Conservation (phyloP, 2,113 vertebrate genomes). For the Oryzias curvinotus region DNA sequence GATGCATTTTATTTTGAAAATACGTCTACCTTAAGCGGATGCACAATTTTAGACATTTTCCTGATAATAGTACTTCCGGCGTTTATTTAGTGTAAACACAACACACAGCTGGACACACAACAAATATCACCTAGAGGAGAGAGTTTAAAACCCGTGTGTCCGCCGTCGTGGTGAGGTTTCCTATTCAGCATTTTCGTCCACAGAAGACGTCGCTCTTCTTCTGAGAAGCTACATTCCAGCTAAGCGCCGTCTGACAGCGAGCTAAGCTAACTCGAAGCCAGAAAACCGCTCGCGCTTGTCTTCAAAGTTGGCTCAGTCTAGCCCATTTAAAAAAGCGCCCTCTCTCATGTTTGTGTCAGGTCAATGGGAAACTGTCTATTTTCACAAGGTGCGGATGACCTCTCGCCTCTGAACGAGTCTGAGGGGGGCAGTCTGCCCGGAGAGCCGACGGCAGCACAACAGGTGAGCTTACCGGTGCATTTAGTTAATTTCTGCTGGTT, state of each 20-base stretch:
- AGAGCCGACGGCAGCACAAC: conserved; percentile 78
- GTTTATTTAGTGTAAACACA: conserved; percentile 44
- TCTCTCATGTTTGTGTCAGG: conserved; percentile 54
- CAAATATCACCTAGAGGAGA: not conserved
- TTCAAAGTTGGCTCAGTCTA: not conserved
- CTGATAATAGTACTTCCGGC: conserved; percentile 22
- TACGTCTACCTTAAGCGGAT: not conserved
- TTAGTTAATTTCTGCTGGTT: too few species aligned
- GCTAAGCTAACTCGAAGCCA: conserved; percentile 23
- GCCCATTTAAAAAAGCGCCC: not conserved
- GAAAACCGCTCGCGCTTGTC: not conserved
- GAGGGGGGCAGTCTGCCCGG: conserved; percentile 82
- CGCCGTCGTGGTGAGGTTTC: not conserved
- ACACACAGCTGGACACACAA: not conserved
- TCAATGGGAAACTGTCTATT: conserved; percentile 85
- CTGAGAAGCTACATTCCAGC: not conserved
- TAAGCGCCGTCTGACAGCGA: not conserved
- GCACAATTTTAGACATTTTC: not conserved
- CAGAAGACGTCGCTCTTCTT: not conserved
- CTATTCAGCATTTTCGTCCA: not conserved
- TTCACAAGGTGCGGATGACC: conserved; percentile 81
- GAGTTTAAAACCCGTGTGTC: not conserved
- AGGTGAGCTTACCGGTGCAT: too few species aligned
- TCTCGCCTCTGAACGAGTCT: conserved; percentile 84
- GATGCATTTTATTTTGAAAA: conserved; percentile 10